phyloP scores from a whole-genome alignment of 2,888 invertebrate species.

The Apocheima hispidaria region DNA sequence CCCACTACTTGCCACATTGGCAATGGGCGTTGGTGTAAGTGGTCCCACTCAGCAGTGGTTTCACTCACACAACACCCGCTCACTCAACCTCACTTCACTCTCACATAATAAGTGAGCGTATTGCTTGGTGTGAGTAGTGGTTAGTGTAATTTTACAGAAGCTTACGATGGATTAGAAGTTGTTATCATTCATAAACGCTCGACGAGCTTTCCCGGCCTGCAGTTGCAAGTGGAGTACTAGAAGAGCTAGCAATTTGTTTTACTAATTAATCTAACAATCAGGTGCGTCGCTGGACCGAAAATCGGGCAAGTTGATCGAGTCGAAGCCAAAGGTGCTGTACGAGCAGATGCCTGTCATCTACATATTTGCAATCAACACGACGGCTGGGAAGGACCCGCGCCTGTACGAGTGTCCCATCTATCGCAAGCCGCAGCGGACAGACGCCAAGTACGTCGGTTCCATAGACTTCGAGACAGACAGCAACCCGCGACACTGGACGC shows the following conservation, averaged over 20 bases:
- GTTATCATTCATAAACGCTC: no score
- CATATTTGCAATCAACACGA: constrained; percentile 97
- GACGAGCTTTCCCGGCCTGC: no score
- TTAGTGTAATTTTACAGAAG: no score
- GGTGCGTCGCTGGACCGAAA: constrained; percentile 95
- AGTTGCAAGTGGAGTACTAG: no score
- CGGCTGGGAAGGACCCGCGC: constrained; percentile 95
- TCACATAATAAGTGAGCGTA: no score
- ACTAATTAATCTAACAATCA: constrained; percentile 45
- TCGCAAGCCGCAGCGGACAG: constrained; percentile 97
- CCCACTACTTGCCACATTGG: no score
- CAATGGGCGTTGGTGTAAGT: no score
- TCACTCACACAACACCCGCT: no score
- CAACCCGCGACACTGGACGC: constrained; percentile 97
- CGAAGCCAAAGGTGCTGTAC: constrained; percentile 96
- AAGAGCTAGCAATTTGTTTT: neutral
- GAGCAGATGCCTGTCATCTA: constrained; percentile 99
- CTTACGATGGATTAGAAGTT: no score
- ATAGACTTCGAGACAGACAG: constrained; percentile 97
- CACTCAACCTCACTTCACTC: no score
- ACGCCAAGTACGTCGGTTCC: constrained; percentile 97
- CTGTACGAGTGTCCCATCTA: constrained; percentile 99
- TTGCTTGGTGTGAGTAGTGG: no score
- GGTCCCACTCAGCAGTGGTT: no score
- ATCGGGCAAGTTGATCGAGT: constrained; percentile 95